phyloP scores from a whole-genome alignment of 2,113 vertebrate species.

The Hydrolagus affinis region DNA sequence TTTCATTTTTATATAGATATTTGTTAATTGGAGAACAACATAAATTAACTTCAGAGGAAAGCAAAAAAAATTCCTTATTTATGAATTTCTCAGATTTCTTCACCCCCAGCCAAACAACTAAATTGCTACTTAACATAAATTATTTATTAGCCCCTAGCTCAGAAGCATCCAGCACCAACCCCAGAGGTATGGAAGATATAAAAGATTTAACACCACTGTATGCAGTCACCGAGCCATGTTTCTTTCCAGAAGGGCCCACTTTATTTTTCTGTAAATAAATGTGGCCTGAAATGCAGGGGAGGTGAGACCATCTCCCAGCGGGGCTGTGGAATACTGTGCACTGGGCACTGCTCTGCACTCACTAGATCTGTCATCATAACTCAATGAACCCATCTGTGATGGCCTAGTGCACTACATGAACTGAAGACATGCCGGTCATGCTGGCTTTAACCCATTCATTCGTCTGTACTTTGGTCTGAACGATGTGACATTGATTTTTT shows the following conservation, averaged over 20 bases:
- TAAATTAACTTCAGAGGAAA: conserved; percentile 71
- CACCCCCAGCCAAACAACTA: conserved; percentile 88
- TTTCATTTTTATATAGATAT: conserved; percentile 63
- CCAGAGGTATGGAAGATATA: conserved; percentile 75
- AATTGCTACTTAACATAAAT: conserved; percentile 97
- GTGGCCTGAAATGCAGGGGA: conserved; percentile 58
- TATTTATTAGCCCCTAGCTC: conserved; percentile 86
- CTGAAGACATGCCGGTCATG: conserved; percentile 16
- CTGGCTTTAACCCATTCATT: conserved; percentile 30
- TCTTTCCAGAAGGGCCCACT: conserved; percentile 74
- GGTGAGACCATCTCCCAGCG: conserved; percentile 64
- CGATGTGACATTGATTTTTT: not conserved
- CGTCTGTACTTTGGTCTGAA: not conserved
- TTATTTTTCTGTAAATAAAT: conserved; percentile 78
- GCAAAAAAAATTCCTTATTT: conserved; percentile 76
- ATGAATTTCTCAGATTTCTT: conserved; percentile 81
- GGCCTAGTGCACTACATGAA: conserved; percentile 32
- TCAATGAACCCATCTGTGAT: conserved; percentile 32
- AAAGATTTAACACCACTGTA: conserved; percentile 74
- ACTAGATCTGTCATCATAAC: conserved; percentile 40
- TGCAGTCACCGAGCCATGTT: conserved; percentile 68
- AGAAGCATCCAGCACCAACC: conserved; percentile 76
- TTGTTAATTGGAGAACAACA: conserved; percentile 70
- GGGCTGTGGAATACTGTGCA: conserved; percentile 62
- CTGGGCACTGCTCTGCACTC: conserved; percentile 64